Percentiles rank a stretch among this genome's conserved stretches.
These are phyloP conservation scores for Euwallacea similis DNA, from an alignment of 1,140 invertebrate genomes.

Conservation along the genomic window DNA sequence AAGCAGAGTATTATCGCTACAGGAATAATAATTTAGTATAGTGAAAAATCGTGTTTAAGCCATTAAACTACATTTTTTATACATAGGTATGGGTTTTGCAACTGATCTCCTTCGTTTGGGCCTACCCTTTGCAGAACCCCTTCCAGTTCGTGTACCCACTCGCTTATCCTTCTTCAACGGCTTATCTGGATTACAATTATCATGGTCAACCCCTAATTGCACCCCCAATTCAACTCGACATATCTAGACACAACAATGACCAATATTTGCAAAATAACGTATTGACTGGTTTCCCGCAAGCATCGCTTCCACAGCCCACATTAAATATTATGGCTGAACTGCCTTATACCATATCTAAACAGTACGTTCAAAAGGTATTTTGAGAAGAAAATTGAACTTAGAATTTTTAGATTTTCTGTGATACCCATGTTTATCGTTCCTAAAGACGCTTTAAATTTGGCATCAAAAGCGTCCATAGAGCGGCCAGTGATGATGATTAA, in stretches of 20 bases:
- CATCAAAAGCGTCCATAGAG: slow-evolving; percentile 42
- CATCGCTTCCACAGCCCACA: slow-evolving; percentile 28
- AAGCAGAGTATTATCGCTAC: not conserved
- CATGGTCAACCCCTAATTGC: slow-evolving; percentile 22
- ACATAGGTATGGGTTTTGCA: slow-evolving; percentile 6
- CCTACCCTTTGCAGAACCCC: slow-evolving; percentile 41
- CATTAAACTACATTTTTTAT: slow-evolving; percentile 22
- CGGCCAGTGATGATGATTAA: slow-evolving; percentile 44
- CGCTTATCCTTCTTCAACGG: slow-evolving; percentile 23
- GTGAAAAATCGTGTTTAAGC: not conserved
- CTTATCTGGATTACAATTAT: slow-evolving; percentile 23
- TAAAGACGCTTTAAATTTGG: slow-evolving; percentile 43
- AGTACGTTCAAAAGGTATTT: slow-evolving; percentile 21
- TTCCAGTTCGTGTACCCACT: slow-evolving; percentile 32
- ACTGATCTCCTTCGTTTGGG: slow-evolving; percentile 2
- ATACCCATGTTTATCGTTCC: slow-evolving; percentile 46
- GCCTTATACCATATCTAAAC: slow-evolving; percentile 43
- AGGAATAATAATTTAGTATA: not conserved
- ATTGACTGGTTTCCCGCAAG: not conserved
- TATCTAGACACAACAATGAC: too few species aligned
- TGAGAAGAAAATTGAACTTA: not conserved
- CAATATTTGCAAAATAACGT: too few species aligned
- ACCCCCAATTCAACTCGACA: too few species aligned
- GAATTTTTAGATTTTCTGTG: slow-evolving; percentile 41
- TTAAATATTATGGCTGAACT: slow-evolving; percentile 47